These are phyloP conservation scores for Astropecten irregularis DNA, from an alignment of 53 echinoderm and acorn worm genomes.

Conservation along the genomic window DNA sequence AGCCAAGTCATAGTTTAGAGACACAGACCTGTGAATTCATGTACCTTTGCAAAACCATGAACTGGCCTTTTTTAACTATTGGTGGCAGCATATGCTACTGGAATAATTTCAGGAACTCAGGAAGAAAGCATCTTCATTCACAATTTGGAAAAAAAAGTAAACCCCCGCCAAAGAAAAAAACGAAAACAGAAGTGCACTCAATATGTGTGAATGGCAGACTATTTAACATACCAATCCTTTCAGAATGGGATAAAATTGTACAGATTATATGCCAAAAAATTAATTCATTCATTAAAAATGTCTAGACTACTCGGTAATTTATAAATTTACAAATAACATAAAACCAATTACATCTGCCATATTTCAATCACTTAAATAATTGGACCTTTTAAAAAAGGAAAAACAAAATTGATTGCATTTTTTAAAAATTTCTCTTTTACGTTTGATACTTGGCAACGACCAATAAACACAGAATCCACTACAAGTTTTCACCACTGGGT, in stretches of 20 bases:
- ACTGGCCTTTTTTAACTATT: too few species aligned
- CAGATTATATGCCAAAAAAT: constrained; percentile 1
- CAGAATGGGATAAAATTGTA: constrained; percentile 20
- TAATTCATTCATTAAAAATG: constrained; percentile 37
- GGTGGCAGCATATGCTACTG: too few species aligned
- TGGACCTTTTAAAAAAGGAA: constrained; percentile 1
- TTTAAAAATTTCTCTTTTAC: too few species aligned
- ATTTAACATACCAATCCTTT: background rate
- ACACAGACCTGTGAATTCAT: too few species aligned
- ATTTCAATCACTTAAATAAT: constrained; percentile 30
- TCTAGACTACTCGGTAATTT: constrained; percentile 52
- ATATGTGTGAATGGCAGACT: background rate
- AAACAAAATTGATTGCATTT: constrained; percentile 36
- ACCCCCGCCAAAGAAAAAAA: background rate
- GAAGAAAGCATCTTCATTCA: too few species aligned
- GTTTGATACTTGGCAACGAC: too few species aligned
- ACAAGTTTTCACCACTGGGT: too few species aligned
- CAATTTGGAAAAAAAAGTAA: too few species aligned
- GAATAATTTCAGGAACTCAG: too few species aligned
- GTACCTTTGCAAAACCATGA: too few species aligned
- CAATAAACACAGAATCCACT: too few species aligned
- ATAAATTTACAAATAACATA: constrained; percentile 62
- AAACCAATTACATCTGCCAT: constrained; percentile 38
- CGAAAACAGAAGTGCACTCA: background rate
- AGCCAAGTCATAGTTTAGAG: too few species aligned